Percentiles rank a stretch among this genome's conserved stretches.
Evolutionary conservation across 1,140 invertebrate genomes (phyloP).

Genomic region (Heliconius melpomene): DNA sequence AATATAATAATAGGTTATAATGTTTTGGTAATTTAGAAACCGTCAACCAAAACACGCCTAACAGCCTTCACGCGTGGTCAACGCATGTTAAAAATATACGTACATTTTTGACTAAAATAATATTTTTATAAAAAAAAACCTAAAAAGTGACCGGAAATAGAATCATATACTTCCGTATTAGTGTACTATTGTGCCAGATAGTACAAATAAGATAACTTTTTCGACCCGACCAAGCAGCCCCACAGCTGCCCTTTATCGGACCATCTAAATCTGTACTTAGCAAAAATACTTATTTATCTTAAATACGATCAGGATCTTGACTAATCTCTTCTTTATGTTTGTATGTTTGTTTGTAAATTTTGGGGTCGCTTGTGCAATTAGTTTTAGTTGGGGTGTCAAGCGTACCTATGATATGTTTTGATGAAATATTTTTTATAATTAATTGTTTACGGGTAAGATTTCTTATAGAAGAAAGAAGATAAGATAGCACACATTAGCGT

Average conservation of each 20-base stretch:
- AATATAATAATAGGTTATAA: too few relatives aligned
- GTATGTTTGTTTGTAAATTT: constrained; percentile 17
- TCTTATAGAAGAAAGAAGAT: neutral
- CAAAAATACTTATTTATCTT: constrained; percentile 76
- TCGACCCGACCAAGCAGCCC: constrained; percentile 19
- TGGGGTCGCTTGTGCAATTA: constrained; percentile 15
- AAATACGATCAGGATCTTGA: constrained; percentile 76
- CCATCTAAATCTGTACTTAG: constrained; percentile 74
- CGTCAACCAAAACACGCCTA: too few relatives aligned
- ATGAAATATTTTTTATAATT: neutral
- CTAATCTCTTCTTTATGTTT: constrained; percentile 58
- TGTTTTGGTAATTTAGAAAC: too few relatives aligned
- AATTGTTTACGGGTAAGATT: neutral
- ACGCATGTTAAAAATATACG: too few relatives aligned
- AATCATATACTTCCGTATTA: neutral
- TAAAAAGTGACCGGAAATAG: neutral
- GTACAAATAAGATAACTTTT: neutral
- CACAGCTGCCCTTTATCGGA: constrained; percentile 66
- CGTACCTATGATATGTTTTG: constrained; percentile 8
- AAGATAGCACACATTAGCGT: neutral
- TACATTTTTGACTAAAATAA: too few relatives aligned
- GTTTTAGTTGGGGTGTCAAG: constrained; percentile 2
- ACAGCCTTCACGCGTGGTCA: too few relatives aligned
- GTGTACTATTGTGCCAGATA: neutral
- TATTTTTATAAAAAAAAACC: neutral